Base-by-base conservation (phyloP, 2,797 vertebrate genomes). In the Muscicapa comitata region DNA sequence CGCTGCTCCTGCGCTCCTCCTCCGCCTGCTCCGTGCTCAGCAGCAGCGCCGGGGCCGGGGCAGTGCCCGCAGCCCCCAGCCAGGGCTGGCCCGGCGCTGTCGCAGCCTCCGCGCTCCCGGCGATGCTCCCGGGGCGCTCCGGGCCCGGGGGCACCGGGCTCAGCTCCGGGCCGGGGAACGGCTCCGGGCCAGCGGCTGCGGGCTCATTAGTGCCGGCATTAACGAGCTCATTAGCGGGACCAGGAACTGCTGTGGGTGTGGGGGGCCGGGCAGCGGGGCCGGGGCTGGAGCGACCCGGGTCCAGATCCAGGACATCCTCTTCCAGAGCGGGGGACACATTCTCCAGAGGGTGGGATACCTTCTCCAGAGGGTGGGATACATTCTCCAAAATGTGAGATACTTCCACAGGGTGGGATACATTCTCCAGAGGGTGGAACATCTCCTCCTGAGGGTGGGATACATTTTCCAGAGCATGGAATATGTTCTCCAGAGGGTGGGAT, bases 371-470 rank as follows among this genome's bases (percentile, higher is more conserved):
- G 7, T 33, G 43, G 43, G 17, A 35, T 3, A 26, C 9, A 18
- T 45, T 45, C 62, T 81, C 83, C 68, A 58, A 26, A 12, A 45
- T 7, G 21, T 10, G 12, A n/a, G 31, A 33, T 5, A 25, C 8
- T n/a, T 79, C 81, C 71, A 62, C 13, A 17, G 37, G 26, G 6
- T 8, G 33, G 33, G 8, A 23, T 1, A 7, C 1, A 0, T 28
- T 3, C 4, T 67, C 33, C 47, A 7, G 8, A 68, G 20, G 11
- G 1, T 7, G 42, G 42, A 1, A 45, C 0, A 33, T 1, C 0
- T 38, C 31, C 57, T 82, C 85, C 70, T 47, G 19, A 20, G 33
- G 17, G 13, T 20, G 19, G 33, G 18, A 67, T 0, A 5, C 2
- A 7, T 43, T 35, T 25, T 82, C 81, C 63, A 54, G 16, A 15